Evolutionary conservation across 2,797 vertebrate species (phyloP).

Genomic region (Synaphobranchus kaupii): DNA sequence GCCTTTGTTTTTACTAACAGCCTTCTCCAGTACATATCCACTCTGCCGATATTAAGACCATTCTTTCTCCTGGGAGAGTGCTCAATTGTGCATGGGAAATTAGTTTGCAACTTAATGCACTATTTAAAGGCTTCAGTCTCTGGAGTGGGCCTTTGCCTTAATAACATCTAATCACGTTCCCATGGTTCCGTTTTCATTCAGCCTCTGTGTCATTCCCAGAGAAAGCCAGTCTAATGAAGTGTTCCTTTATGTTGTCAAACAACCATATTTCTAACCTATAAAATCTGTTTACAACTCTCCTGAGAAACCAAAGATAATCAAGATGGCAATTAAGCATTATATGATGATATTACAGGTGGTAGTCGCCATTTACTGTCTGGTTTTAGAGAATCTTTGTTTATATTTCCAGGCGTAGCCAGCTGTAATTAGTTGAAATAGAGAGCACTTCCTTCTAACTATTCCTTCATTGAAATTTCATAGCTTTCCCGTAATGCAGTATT

Average conservation of each 20-base stretch:
- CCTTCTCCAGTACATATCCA: conserved; percentile 73
- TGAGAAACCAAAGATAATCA: conserved; percentile 70
- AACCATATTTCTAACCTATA: conserved; percentile 67
- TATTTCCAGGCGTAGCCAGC: conserved; percentile 29
- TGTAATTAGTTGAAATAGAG: conserved; percentile 37
- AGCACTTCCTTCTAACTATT: conserved; percentile 16
- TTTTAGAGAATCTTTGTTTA: conserved; percentile 51
- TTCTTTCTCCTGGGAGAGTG: conserved; percentile 72
- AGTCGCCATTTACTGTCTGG: conserved; percentile 66
- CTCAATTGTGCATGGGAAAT: conserved; percentile 88
- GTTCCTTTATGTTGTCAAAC: conserved; percentile 73
- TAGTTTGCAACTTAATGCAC: conserved; percentile 78
- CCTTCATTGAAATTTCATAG: conserved; percentile 21
- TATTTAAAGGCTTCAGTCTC: conserved; percentile 84
- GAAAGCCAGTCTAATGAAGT: conserved; percentile 79
- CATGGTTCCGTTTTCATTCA: conserved; percentile 73
- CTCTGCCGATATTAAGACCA: conserved; percentile 81
- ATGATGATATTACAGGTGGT: conserved; percentile 64
- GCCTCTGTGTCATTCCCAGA: conserved; percentile 63
- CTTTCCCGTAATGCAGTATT: conserved; percentile 21
- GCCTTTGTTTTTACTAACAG: conserved; percentile 73
- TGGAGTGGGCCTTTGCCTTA: conserved; percentile 74
- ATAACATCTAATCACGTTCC: conserved; percentile 80
- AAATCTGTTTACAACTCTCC: conserved; percentile 65
- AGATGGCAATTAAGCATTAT: conserved; percentile 62